phyloP scores from a whole-genome alignment of 2,888 invertebrate species.

The Metallyticus violacea region DNA sequence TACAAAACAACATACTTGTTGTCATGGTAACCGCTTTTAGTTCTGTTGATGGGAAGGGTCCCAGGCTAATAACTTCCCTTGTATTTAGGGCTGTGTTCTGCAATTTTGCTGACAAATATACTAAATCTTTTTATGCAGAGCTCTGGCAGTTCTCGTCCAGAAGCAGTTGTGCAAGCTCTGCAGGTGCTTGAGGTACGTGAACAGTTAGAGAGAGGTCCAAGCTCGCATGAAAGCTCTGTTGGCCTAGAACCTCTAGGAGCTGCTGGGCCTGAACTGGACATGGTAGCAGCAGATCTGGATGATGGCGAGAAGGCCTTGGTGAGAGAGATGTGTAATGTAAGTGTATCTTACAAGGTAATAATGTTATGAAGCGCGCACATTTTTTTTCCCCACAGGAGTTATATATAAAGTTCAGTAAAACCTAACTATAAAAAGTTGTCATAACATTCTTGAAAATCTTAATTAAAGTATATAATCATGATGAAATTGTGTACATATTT shows the following conservation, averaged over 20 bases:
- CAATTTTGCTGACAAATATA: no score
- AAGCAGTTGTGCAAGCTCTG: slow-evolving; percentile 89
- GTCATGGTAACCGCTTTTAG: no score
- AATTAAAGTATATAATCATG: no score
- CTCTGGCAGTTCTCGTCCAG: slow-evolving; percentile 57
- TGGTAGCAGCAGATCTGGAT: slow-evolving; percentile 47
- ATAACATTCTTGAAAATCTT: no score
- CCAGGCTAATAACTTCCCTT: neutral
- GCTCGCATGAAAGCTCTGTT: slow-evolving; percentile 37
- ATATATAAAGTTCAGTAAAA: no score
- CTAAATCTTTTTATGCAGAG: neutral
- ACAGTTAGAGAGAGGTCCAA: slow-evolving; percentile 67
- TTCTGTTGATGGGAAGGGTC: neutral
- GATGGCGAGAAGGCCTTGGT: slow-evolving; percentile 90
- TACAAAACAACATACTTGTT: no score
- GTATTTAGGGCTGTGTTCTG: neutral
- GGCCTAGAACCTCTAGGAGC: neutral
- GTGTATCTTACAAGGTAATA: no score
- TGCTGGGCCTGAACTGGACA: slow-evolving; percentile 32
- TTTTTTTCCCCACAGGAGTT: no score
- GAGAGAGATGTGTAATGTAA: slow-evolving; percentile 91
- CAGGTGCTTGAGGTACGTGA: slow-evolving; percentile 90
- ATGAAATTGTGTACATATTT: no score
- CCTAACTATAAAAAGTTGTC: no score
- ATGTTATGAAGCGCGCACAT: no score